phyloP scores from a whole-genome alignment of 2,113 vertebrate species.

The Etheostoma spectabile region DNA sequence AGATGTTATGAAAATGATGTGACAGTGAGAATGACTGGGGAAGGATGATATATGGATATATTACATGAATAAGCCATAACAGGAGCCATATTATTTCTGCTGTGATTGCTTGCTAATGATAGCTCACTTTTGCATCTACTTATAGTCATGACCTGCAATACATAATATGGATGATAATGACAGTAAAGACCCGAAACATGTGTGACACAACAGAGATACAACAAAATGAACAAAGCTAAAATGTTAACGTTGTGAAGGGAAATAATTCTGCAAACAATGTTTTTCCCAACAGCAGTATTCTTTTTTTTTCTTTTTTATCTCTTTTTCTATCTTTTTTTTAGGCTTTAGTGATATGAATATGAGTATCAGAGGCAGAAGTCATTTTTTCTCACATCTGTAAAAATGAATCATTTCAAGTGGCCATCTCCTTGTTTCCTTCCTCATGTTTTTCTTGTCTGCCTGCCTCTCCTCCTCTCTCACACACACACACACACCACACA shows the following conservation, averaged over 20 bases:
- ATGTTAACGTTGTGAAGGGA: background rate
- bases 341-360: background rate
- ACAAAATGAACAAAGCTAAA: background rate
- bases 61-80: background rate
- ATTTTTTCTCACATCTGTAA: background rate
- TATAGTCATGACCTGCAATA: background rate
- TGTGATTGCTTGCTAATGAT: background rate
- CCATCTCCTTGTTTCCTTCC: background rate
- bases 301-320: background rate
- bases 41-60: background rate
- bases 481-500: too few relatives aligned
- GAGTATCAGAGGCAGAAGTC: background rate
- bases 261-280: background rate
- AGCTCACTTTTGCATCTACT: background rate
- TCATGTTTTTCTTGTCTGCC: background rate
- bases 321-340: too few relatives aligned
- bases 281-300: background rate
- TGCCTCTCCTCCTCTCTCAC: background rate
- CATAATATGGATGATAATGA: background rate
- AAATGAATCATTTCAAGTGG: background rate
- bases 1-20: background rate
- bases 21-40: background rate
- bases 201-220: background rate
- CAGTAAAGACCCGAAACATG: background rate
- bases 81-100: background rate